These are phyloP conservation scores for Sipha flava DNA, from an alignment of 1,140 invertebrate species.

Conservation along the genomic window DNA sequence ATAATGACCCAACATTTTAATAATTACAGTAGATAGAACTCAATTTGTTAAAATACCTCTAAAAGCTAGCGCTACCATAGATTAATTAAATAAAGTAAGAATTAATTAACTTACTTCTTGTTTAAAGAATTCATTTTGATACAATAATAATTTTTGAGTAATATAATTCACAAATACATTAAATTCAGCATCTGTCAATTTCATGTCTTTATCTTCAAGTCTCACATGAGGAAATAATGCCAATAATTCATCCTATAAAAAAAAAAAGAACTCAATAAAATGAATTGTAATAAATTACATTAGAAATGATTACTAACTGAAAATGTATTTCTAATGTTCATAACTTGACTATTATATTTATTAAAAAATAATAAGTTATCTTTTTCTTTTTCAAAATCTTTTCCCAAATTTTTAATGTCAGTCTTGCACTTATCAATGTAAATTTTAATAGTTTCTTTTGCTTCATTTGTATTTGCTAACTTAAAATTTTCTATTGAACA, in stretches of 20 bases:
- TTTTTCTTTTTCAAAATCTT: conserved; percentile 50
- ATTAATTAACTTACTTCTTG: conserved; percentile 44
- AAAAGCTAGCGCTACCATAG: no score
- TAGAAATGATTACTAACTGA: conserved; percentile 37
- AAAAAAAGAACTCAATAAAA: not conserved
- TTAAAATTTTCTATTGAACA: not conserved
- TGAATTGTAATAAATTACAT: not conserved
- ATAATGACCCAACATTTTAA: no score
- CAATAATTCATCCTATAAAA: conserved; percentile 56
- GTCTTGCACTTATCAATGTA: conserved; percentile 56
- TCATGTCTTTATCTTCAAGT: conserved; percentile 55
- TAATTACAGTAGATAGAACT: no score
- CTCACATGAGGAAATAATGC: conserved; percentile 62
- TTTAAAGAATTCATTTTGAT: conserved; percentile 63
- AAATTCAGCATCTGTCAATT: conserved; percentile 54
- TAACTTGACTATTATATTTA: conserved; percentile 61
- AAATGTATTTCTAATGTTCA: conserved; percentile 59
- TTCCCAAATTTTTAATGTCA: conserved; percentile 53
- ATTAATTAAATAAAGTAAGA: conserved; percentile 8
- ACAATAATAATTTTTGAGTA: conserved; percentile 55
- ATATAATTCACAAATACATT: conserved; percentile 60
- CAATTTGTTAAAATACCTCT: no score
- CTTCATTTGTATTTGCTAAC: not conserved
- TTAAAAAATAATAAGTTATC: conserved; percentile 53
- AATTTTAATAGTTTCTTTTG: not conserved